These are phyloP conservation scores for Chelon labrosus DNA, from an alignment of 2,797 vertebrate genomes.

Conservation along the genomic window DNA sequence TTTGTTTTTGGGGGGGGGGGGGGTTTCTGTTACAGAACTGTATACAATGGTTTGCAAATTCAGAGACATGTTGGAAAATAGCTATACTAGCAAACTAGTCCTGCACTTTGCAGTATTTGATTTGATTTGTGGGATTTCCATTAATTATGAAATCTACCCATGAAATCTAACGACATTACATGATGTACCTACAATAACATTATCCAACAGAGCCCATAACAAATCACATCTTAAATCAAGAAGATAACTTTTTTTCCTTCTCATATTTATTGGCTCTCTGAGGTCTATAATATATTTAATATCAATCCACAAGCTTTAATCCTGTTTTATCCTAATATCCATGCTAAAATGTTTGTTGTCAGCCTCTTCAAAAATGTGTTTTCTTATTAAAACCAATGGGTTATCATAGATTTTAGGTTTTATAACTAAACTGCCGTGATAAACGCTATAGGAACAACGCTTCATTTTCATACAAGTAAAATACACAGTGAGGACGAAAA, in stretches of 20 bases:
- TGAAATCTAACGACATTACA: not conserved
- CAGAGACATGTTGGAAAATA: no score
- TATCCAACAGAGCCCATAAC: not conserved
- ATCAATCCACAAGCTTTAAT: not conserved
- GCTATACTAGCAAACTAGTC: not conserved
- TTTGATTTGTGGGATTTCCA: not conserved
- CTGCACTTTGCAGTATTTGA: not conserved
- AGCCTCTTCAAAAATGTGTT: not conserved
- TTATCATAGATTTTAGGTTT: not conserved
- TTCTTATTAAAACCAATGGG: slow-evolving; percentile 5
- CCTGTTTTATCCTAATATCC: not conserved
- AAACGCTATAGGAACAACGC: slow-evolving; percentile 16
- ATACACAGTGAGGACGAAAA: slow-evolving; percentile 45
- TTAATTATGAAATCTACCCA: not conserved
- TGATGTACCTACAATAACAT: not conserved
- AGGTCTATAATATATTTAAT: not conserved
- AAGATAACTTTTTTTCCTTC: no score
- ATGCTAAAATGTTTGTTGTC: not conserved
- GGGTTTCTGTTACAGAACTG: no score
- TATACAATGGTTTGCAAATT: not conserved
- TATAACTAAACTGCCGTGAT: not conserved
- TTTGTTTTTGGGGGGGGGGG: no score
- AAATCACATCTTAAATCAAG: no score
- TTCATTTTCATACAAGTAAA: not conserved
- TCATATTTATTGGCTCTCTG: not conserved